Conservation (phyloP, 2,888 invertebrate genomes). For the Pachliopta kotzebuea region DNA sequence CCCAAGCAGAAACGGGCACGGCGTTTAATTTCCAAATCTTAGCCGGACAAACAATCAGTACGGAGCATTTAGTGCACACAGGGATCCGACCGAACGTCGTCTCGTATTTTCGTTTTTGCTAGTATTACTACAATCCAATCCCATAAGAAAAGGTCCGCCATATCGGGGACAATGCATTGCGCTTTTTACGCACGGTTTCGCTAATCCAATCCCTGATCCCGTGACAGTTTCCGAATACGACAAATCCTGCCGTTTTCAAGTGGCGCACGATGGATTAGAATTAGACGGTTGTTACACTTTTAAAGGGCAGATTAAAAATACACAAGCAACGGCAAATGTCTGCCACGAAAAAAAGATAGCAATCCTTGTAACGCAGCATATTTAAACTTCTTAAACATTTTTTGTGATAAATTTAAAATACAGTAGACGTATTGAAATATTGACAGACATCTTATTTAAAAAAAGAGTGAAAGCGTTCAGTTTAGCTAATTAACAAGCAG, state of each 20-base stretch:
- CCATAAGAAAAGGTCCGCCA: slow-evolving; percentile 37
- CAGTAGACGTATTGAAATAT: background rate
- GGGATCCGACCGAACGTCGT: slow-evolving; percentile 44
- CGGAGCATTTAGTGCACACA: slow-evolving; percentile 50
- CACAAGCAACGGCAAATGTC: slow-evolving; percentile 8
- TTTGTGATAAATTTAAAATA: too few relatives aligned
- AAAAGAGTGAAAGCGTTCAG: slow-evolving; percentile 38
- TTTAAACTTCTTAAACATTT: too few relatives aligned
- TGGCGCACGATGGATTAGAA: slow-evolving; percentile 46
- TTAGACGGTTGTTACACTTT: slow-evolving; percentile 42
- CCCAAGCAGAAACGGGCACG: slow-evolving; percentile 8
- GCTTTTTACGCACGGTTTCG: slow-evolving; percentile 43
- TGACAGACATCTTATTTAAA: slow-evolving; percentile 30
- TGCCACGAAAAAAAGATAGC: slow-evolving; percentile 9
- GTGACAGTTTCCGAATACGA: slow-evolving; percentile 41
- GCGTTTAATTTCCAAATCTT: slow-evolving; percentile 21
- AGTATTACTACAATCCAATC: slow-evolving; percentile 64
- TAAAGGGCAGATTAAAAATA: slow-evolving; percentile 28
- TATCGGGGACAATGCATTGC: slow-evolving; percentile 42
- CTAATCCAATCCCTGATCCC: slow-evolving; percentile 46
- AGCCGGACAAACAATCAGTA: slow-evolving; percentile 39
- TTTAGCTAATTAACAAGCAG: slow-evolving; percentile 36
- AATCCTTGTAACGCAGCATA: background rate
- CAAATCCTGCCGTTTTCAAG: slow-evolving; percentile 37
- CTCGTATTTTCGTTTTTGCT: slow-evolving; percentile 50